Base-by-base conservation (phyloP, 2,113 vertebrate genomes). In the Pionites leucogaster region DNA sequence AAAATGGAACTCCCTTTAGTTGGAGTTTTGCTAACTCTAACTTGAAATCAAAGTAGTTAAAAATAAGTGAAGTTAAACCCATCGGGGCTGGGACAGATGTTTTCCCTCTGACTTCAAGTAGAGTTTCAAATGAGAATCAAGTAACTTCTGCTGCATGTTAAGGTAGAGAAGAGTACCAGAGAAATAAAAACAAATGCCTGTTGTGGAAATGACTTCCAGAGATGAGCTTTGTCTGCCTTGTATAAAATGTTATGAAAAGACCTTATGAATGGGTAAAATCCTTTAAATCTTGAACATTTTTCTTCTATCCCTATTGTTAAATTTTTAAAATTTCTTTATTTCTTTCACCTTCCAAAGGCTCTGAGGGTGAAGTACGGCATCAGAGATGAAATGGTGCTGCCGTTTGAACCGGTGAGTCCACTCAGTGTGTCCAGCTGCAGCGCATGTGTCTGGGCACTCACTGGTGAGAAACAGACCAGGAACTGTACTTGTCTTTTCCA, bases 351-450 rank as follows among this genome's bases (percentile, higher is more conserved):
- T 93, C 70, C 50, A 33, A 92, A 99, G 99, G 98, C 99, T 50
- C 92, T 99, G 49, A 98, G 99, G 93, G 97, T 98, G 92, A 99
- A 99, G 72, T 99, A 99, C 39, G 99, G 99, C 76, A 99, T 99
- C 82, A 98, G 98, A 90, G 99, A 99, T 98, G 99, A 99, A 69
- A 99, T 99, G 99, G 99, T 99, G 67, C 94, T 99, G 89, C 99
- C 99, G 0, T 99, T 99, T 83, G 99, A 99, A 85, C 99, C 99
- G 64, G 99, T 99, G 93, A 98, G 98, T 95, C 62, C 10, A 20
- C 4, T 19, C 19, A 3, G 19, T 0, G 0, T 49, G 42, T 68
- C 35, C n/a, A 4, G 63, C 39, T 89, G 8, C 17, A 28, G 65
- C 14, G 47, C 70, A 5, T 2, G 2, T 63, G 10, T 2, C 57